Evolutionary conservation across 1,140 invertebrate species (phyloP).

Genomic region (Chionoecetes opilio): DNA sequence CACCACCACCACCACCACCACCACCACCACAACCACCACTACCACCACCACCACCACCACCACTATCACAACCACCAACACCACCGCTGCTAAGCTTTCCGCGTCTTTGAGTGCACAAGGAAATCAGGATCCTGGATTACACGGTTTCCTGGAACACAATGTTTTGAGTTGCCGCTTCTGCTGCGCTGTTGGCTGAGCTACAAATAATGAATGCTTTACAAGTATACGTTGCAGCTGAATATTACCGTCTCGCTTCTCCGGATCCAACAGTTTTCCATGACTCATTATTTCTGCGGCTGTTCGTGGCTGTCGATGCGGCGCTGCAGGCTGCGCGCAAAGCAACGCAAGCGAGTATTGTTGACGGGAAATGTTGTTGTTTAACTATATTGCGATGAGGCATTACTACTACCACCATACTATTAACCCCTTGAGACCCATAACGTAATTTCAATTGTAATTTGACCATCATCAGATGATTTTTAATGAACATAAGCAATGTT

Average conservation of each 20-base stretch:
- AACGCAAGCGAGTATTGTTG: too few species aligned
- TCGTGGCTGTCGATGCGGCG: neutral
- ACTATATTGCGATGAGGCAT: too few species aligned
- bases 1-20: neutral
- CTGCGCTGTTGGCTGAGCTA: neutral
- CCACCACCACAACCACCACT: neutral
- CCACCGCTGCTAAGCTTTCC: neutral
- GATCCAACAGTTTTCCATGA: too few species aligned
- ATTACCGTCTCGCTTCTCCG: neutral
- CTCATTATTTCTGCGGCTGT: too few species aligned
- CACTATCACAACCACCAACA: too few species aligned
- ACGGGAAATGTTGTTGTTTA: too few species aligned
- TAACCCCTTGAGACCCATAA: too few species aligned
- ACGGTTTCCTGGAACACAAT: neutral
- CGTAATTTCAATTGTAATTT: too few species aligned
- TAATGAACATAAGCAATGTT: too few species aligned
- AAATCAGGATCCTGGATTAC: neutral
- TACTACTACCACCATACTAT: too few species aligned
- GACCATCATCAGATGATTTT: too few species aligned
- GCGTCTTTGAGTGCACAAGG: neutral
- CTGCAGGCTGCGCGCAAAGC: neutral
- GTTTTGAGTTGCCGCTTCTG: neutral
- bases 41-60: neutral
- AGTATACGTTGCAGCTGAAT: neutral
- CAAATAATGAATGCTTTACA: neutral